These are phyloP conservation scores for Holothuria leucospilota DNA, from an alignment of 53 echinoderm and acorn worm species.

Conservation along the genomic window DNA sequence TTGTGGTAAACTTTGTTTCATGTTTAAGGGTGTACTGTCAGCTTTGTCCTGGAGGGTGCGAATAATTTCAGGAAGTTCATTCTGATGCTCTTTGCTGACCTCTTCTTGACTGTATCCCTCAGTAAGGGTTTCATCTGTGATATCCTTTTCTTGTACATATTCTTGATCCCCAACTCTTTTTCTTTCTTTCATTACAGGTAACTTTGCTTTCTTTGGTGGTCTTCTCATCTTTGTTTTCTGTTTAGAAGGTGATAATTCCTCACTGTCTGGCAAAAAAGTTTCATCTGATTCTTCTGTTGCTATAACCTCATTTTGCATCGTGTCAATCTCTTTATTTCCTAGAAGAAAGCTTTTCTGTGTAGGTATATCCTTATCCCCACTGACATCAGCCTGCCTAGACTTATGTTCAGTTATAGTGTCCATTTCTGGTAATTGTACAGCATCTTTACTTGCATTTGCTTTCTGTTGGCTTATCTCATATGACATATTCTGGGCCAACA, in stretches of 20 bases:
- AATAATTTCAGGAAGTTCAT: slow-evolving; percentile 15
- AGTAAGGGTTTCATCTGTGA: background rate
- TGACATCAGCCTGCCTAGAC: no score
- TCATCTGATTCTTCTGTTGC: background rate
- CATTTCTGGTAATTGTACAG: background rate
- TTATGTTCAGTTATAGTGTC: no score
- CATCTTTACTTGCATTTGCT: background rate
- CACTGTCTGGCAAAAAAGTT: background rate
- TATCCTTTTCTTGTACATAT: background rate
- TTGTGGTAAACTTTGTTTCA: background rate
- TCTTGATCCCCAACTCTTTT: slow-evolving; percentile 1
- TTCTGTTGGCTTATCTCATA: slow-evolving; percentile 26
- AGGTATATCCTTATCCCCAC: no score
- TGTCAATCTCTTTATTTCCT: no score
- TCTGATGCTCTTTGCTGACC: background rate
- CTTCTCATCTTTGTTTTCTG: background rate
- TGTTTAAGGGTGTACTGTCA: background rate
- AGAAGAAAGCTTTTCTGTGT: no score
- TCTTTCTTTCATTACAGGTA: background rate
- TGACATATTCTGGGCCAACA: slow-evolving; percentile 57
- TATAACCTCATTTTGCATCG: no score
- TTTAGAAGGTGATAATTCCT: background rate
- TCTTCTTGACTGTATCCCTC: background rate
- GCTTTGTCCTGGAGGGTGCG: background rate
- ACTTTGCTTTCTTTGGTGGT: slow-evolving; percentile 6